Evolutionary conservation across 1,140 invertebrate genomes (phyloP), one percentile per base, ranked within the genome.

Genomic region (Bilobella aurantiaca): DNA sequence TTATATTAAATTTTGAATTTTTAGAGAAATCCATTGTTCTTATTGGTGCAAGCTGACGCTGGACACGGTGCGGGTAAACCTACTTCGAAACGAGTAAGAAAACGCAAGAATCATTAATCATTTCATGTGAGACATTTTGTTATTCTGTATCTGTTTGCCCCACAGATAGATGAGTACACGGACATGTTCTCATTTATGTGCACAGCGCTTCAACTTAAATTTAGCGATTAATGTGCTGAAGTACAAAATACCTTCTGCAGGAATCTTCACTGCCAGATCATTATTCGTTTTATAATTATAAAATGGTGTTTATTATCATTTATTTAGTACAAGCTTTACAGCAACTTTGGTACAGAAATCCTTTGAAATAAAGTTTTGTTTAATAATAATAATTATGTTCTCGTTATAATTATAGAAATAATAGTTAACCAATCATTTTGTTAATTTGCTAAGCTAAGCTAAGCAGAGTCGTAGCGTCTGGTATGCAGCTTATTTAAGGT

Each of bases 1-100:
- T 8, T 18, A 59, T 28, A 59, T 29, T 27, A 21, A 8, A 59
- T 59, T 27, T 8, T 12, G 8, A 18, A 14, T 42, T 25, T 63
- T 68, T 82, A 96, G 82, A 84, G 77, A 23, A 94, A 93, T 75
- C 96, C 96, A 0, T 75, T 99, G 61, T 74, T 99, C 31, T 87
- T 93, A 29, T 81, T 88, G 64, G 84, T 99, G 62, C 95, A 98
- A 74, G 93, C 89, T 16, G 95, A 96, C 79, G 88, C 94, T 53
- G 96, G 96, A 0, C 96, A 99, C 81, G 96, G 96, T 49, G 83
- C 85, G 71, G 95, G 95, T 27, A 98, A 97, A 25, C 63, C 71
- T 16, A 57, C 47, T 32, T 34, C 32, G 27, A 73, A 73, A 49
- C 63, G 90, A 66, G 88, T 91, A 80, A 85, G 83, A 47, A 5